Percentiles rank a stretch among this genome's conserved stretches.
Conservation (phyloP, 2,888 invertebrate species). For the Gymnosoma rotundatum region DNA sequence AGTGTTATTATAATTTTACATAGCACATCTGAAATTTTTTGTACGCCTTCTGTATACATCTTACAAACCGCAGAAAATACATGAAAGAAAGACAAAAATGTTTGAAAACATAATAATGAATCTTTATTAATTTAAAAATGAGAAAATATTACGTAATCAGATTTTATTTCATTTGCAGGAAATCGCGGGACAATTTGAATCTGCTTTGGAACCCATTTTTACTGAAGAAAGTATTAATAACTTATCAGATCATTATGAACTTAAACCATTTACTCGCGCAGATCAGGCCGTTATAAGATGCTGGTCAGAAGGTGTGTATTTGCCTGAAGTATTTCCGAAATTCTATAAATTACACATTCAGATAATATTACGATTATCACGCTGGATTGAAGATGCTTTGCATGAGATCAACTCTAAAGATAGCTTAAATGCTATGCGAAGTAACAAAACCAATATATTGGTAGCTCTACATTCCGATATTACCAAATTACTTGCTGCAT, state of each 20-base stretch:
- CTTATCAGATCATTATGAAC: slow-evolving; percentile 72
- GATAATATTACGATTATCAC: slow-evolving; percentile 89
- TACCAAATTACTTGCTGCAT: slow-evolving; percentile 73
- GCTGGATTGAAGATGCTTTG: slow-evolving; percentile 86
- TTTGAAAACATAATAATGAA: too few species aligned
- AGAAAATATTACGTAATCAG: not conserved
- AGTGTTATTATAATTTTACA: too few species aligned
- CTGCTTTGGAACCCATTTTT: slow-evolving; percentile 76
- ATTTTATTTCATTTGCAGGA: slow-evolving; percentile 82
- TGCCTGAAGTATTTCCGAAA: slow-evolving; percentile 89
- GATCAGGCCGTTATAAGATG: slow-evolving; percentile 85
- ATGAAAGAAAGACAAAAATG: too few species aligned
- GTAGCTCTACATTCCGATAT: slow-evolving; percentile 77
- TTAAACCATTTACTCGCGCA: slow-evolving; percentile 82
- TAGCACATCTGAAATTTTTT: too few species aligned
- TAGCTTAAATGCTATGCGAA: slow-evolving; percentile 62
- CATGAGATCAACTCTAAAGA: slow-evolving; percentile 73
- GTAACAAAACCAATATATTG: slow-evolving; percentile 74
- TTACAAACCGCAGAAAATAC: too few species aligned
- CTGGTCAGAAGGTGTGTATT: slow-evolving; percentile 91
- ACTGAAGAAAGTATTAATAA: slow-evolving; percentile 73
- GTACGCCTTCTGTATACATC: too few species aligned
- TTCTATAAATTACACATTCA: slow-evolving; percentile 95
- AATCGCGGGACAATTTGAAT: slow-evolving; percentile 87
- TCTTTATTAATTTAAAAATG: too few species aligned